These are phyloP conservation scores for Marasmarcha lunaedactyla DNA, from an alignment of 2,888 invertebrate genomes.

Conservation along the genomic window DNA sequence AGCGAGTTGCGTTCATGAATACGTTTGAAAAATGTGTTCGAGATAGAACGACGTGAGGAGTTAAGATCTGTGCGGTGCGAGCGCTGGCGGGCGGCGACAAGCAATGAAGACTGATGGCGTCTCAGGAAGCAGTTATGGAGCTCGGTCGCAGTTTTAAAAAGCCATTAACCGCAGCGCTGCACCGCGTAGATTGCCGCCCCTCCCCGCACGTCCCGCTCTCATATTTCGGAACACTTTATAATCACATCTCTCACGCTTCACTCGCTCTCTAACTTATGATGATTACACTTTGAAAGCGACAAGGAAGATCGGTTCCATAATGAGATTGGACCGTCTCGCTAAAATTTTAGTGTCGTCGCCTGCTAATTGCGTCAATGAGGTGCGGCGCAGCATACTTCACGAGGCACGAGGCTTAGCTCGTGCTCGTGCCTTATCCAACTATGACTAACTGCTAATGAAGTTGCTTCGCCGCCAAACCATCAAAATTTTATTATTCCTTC, in stretches of 20 bases:
- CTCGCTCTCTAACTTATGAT: conserved; percentile 67
- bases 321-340: conserved; percentile 67
- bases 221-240: conserved; percentile 70
- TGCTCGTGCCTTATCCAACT: conserved; percentile 17
- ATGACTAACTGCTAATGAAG: conserved; percentile 39
- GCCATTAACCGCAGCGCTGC: conserved; percentile 65
- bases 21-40: conserved; percentile 38
- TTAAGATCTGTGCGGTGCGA: conserved; percentile 44
- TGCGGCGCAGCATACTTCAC: conserved; percentile 19
- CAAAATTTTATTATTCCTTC: conserved; percentile 22
- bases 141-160: conserved; percentile 71
- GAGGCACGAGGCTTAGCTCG: conserved; percentile 13
- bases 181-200: conserved; percentile 56
- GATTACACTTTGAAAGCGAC: conserved; percentile 68
- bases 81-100: conserved; percentile 55
- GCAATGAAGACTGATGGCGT: conserved; percentile 71
- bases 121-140: conserved; percentile 67
- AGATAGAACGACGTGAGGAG: conserved; percentile 49
- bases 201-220: conserved; percentile 30
- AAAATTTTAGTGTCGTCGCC: conserved; percentile 65
- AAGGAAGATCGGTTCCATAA: conserved; percentile 66
- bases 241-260: conserved; percentile 67
- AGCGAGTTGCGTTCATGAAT: conserved; percentile 23
- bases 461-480: conserved; percentile 26
- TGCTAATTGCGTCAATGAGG: conserved; percentile 61